Base-by-base conservation (phyloP, 2,113 vertebrate genomes). In the Saguinus midas region DNA sequence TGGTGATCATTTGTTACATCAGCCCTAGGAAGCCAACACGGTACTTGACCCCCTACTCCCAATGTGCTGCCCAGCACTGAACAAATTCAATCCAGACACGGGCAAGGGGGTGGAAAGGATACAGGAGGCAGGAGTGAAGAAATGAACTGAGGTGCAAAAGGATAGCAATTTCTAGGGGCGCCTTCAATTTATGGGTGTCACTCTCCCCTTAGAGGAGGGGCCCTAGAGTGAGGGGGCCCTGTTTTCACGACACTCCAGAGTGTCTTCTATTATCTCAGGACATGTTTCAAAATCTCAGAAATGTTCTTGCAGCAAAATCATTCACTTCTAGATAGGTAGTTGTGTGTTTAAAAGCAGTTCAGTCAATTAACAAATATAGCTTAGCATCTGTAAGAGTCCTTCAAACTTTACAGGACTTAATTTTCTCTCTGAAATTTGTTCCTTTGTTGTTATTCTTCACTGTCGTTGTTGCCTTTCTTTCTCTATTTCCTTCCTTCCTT, bases 31-130 rank as follows among this genome's bases (percentile, higher is more conserved):
- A 90, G 84, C 16, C 61, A n/a, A 16, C 0, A 6, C 37, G 27
- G 8, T 1, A n/a, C 12, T 10, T 9, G 9, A 23, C 27, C 6
- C 1, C 52, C 80, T 0, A 0, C 29, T 25, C 11, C 20, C 6
- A 70, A 3, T 32, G 27, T 6, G 52, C 43, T 50, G 55, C 25
- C 37, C 32, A 12, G 43, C 61, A 75, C 52, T 5, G 45, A 91
- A 10, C 8, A 79, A 86, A 64, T 5, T 11, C 40, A 29, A 23
- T 55, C 6, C 32, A 13, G 66, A 91, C 55, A 57, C 17, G 12
- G 25, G 35, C 16, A 25, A 64, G 29, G 21, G 7, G 16, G 9
- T n/a, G 29, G 89, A n/a, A 17, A 14, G 23, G 27, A 10, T 9
- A 40, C 16, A 40, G 10, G 37, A 18, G 73, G 48, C 0, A 10